Percentiles rank a stretch among this genome's conserved stretches.
Conservation (phyloP, 2,113 vertebrate genomes). For the Murina feae region DNA sequence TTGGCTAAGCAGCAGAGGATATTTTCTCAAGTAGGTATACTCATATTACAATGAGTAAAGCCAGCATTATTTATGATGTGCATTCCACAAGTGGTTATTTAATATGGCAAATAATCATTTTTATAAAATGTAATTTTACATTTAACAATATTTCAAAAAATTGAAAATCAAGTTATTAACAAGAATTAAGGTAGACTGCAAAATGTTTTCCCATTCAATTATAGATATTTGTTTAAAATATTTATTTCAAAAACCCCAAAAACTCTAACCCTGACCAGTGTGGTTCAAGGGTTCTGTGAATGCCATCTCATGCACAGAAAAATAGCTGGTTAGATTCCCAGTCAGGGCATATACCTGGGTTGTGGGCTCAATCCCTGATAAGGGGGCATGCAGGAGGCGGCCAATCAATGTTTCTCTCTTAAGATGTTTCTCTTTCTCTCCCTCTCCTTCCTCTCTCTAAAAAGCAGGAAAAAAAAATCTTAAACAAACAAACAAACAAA, state of each 20-base stretch:
- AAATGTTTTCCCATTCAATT: not conserved
- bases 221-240: conserved; percentile 1
- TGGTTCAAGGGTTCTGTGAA: too few species aligned
- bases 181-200: not conserved
- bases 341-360: too few species aligned
- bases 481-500: not conserved
- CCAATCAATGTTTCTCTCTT: too few species aligned
- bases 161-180: not conserved
- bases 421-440: too few species aligned
- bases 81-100: not conserved
- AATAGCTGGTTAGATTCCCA: too few species aligned
- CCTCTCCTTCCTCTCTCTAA: too few species aligned
- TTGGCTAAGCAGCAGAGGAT: not conserved
- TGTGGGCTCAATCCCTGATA: too few species aligned
- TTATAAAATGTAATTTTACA: conserved; percentile 12
- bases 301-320: too few species aligned
- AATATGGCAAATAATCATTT: not conserved
- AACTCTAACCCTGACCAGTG: not conserved
- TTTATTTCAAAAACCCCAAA: not conserved
- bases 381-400: too few species aligned
- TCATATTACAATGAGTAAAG: not conserved
- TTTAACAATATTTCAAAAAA: conserved; percentile 6
- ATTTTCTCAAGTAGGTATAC: conserved; percentile 7
- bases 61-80: not conserved
- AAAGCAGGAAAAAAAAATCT: too few species aligned